Evolutionary conservation across 2,888 invertebrate genomes (phyloP).

Genomic region (Drosophila quinaria): DNA sequence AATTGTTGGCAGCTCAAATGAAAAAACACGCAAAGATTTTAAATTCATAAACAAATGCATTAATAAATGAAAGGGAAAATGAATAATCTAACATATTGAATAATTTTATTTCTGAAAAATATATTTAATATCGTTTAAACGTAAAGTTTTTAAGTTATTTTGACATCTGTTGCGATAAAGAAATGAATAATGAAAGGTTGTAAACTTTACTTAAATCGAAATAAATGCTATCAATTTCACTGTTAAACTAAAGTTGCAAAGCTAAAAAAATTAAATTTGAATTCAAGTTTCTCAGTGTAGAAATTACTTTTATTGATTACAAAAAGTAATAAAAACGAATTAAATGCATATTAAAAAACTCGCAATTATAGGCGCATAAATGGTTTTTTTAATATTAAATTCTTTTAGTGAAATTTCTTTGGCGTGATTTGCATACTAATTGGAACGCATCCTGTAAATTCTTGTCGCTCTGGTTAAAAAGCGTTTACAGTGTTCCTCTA

Average conservation of each 20-base stretch:
- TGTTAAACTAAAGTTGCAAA: not conserved
- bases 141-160: not conserved
- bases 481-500: slow-evolving; percentile 19
- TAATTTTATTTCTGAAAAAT: not conserved
- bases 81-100: not conserved
- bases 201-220: not conserved
- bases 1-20: slow-evolving; percentile 23
- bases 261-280: not conserved
- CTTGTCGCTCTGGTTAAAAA: slow-evolving; percentile 45
- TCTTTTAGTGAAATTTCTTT: slow-evolving; percentile 4
- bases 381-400: not conserved
- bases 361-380: not conserved
- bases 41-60: slow-evolving; percentile 8
- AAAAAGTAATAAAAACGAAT: not conserved
- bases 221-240: not conserved
- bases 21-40: slow-evolving; percentile 6
- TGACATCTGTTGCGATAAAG: too few species aligned
- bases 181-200: too few species aligned
- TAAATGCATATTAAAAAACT: not conserved
- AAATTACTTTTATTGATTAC: not conserved
- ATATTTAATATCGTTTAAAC: not conserved
- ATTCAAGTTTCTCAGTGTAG: not conserved
- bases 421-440: slow-evolving; percentile 47
- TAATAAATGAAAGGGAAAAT: not conserved
- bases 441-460: slow-evolving; percentile 29